A percentile compares a stretch with the other conserved stretches of the same genome.
Conservation (phyloP, 2,113 vertebrate genomes). For the Poeciliopsis retropinna region DNA sequence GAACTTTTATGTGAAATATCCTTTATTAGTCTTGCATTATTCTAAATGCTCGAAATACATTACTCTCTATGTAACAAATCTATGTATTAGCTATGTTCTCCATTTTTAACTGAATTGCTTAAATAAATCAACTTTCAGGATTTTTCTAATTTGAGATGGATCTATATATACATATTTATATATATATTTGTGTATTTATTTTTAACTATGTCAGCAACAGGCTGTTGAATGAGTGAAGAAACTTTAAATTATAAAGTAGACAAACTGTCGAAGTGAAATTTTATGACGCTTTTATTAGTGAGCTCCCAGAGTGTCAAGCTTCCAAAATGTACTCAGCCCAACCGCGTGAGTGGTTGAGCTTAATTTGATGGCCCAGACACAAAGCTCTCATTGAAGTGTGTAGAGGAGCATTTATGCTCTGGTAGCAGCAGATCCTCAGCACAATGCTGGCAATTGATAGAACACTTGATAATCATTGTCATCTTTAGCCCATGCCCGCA, state of each 20-base stretch:
- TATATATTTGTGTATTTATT: no score
- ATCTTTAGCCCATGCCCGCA: slow-evolving; percentile 10
- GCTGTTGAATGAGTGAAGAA: not conserved
- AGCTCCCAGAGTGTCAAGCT: slow-evolving; percentile 12
- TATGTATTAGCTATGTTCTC: not conserved
- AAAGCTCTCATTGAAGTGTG: slow-evolving; percentile 36
- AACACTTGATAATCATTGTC: slow-evolving; percentile 19
- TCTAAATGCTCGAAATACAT: not conserved
- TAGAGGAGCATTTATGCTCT: slow-evolving; percentile 17
- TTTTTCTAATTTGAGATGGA: not conserved
- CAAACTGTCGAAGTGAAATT: slow-evolving; percentile 9
- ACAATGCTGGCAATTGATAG: slow-evolving; percentile 24
- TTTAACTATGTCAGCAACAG: slow-evolving; percentile 2
- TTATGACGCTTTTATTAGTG: slow-evolving; percentile 2
- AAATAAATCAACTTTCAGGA: not conserved
- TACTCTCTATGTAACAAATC: not conserved
- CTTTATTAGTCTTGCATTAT: no score
- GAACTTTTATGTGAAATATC: no score
- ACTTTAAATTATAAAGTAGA: slow-evolving; percentile 4
- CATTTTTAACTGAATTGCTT: not conserved
- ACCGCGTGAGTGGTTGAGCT: slow-evolving; percentile 14
- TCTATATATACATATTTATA: no score
- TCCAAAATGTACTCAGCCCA: slow-evolving; percentile 21
- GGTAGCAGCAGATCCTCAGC: slow-evolving; percentile 27
- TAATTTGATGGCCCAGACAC: slow-evolving; percentile 21